Evolutionary conservation across 2,113 vertebrate species (phyloP).

Genomic region (Phyllopteryx taeniolatus): DNA sequence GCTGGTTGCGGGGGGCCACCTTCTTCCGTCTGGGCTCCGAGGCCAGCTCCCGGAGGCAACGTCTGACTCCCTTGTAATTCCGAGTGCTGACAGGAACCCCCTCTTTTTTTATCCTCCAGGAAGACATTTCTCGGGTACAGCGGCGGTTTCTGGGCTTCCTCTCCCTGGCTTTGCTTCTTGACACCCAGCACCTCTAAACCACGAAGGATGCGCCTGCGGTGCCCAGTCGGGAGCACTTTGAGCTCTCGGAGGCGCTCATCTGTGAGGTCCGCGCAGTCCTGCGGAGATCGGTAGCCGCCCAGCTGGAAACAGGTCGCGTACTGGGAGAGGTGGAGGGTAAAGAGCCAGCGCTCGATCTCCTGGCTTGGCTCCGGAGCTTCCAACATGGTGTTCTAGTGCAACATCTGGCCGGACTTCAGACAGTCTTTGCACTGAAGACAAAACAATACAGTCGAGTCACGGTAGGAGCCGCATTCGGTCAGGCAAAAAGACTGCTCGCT

Average conservation of each 20-base stretch:
- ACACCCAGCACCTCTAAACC: constrained; percentile 73
- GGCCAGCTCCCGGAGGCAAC: constrained; percentile 43
- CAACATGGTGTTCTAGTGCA: constrained; percentile 70
- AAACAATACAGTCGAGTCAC: not conserved
- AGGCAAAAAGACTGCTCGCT: not conserved
- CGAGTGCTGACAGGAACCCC: constrained; percentile 9
- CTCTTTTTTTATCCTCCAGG: constrained; percentile 43
- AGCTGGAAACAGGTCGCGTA: constrained; percentile 76
- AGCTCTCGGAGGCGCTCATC: constrained; percentile 78
- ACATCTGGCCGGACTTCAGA: constrained; percentile 16
- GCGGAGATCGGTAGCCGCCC: constrained; percentile 74
- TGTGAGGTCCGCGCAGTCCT: constrained; percentile 76
- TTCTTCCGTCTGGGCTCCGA: not conserved
- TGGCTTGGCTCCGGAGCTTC: constrained; percentile 52
- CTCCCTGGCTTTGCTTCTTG: not conserved
- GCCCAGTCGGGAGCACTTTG: constrained; percentile 84
- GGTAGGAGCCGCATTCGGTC: not conserved
- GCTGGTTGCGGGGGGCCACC: constrained; percentile 27
- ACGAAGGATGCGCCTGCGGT: constrained; percentile 86
- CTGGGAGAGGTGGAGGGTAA: constrained; percentile 81
- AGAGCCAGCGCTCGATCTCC: constrained; percentile 80
- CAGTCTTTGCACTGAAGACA: not conserved
- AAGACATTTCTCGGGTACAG: constrained; percentile 55
- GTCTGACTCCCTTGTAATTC: constrained; percentile 28
- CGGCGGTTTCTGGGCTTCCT: constrained; percentile 36